Percentiles rank a stretch among this genome's conserved stretches.
Conservation (phyloP, 2,888 invertebrate species). For the Gastracanthus pulcherrimus region DNA sequence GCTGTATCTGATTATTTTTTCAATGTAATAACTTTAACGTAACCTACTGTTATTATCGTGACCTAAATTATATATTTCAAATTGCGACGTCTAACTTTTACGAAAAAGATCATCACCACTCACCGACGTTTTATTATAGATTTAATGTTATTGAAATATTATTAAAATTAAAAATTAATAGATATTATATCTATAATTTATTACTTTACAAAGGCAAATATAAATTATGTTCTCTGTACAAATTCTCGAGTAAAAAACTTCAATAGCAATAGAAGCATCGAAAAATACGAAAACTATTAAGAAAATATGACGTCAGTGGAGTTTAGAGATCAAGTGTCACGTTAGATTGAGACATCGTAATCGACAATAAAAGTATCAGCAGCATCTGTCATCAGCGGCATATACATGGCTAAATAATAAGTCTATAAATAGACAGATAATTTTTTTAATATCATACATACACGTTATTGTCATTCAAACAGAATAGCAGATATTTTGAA, state of each 20-base stretch:
- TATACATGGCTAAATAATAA: background rate
- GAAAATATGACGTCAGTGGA: conserved; percentile 45
- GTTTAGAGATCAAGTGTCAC: conserved; percentile 43
- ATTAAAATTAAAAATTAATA: too few relatives aligned
- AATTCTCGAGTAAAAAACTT: too few relatives aligned
- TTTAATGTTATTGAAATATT: too few relatives aligned
- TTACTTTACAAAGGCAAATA: too few relatives aligned
- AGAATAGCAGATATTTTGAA: background rate
- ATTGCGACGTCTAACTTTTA: background rate
- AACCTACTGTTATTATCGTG: background rate
- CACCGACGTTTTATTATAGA: too few relatives aligned
- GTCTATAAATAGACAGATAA: conserved; percentile 10
- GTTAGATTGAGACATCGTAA: conserved; percentile 42
- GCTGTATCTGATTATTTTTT: too few relatives aligned
- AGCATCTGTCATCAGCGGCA: background rate
- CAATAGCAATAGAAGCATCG: background rate
- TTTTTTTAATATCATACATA: background rate
- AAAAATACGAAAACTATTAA: conserved; percentile 14
- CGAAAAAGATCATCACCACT: too few relatives aligned
- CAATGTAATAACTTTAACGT: too few relatives aligned
- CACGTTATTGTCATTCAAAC: background rate
- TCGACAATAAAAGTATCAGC: conserved; percentile 40
- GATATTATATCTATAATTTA: too few relatives aligned
- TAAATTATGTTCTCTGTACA: too few relatives aligned
- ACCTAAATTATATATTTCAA: background rate